Percentiles rank a stretch among this genome's conserved stretches.
Conservation (phyloP, 2,888 invertebrate genomes). For the Endotricha flammealis region DNA sequence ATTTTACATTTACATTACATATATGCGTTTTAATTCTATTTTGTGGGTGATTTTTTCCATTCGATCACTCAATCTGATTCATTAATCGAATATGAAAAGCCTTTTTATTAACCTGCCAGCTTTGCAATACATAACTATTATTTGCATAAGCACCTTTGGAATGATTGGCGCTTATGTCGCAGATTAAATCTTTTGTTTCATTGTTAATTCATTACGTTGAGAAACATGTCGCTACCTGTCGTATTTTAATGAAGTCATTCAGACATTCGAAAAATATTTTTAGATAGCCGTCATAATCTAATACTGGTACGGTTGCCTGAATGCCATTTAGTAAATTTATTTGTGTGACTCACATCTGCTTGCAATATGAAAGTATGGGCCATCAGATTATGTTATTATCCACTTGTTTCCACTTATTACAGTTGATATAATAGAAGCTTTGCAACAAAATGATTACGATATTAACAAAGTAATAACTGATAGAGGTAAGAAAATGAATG, state of each 20-base stretch:
- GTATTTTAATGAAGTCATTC: background rate
- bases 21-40: background rate
- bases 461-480: too few relatives aligned
- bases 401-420: conserved; percentile 32
- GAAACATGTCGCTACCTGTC: conserved; percentile 4
- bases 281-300: background rate
- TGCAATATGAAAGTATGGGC: conserved; percentile 46
- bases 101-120: too few relatives aligned
- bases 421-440: too few relatives aligned
- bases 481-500: too few relatives aligned
- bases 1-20: background rate
- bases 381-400: conserved; percentile 58
- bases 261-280: background rate
- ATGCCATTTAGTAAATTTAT: conserved; percentile 39
- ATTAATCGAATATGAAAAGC: too few relatives aligned
- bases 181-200: too few relatives aligned
- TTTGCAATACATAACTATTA: too few relatives aligned
- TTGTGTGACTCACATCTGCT: conserved; percentile 48
- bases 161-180: too few relatives aligned
- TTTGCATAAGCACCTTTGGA: too few relatives aligned
- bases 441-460: too few relatives aligned
- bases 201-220: background rate
- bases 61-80: too few relatives aligned
- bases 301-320: conserved; percentile 14
- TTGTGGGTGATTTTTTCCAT: too few relatives aligned